These are phyloP conservation scores for Calliphora vicina DNA, from an alignment of 1,140 invertebrate species.

Conservation along the genomic window DNA sequence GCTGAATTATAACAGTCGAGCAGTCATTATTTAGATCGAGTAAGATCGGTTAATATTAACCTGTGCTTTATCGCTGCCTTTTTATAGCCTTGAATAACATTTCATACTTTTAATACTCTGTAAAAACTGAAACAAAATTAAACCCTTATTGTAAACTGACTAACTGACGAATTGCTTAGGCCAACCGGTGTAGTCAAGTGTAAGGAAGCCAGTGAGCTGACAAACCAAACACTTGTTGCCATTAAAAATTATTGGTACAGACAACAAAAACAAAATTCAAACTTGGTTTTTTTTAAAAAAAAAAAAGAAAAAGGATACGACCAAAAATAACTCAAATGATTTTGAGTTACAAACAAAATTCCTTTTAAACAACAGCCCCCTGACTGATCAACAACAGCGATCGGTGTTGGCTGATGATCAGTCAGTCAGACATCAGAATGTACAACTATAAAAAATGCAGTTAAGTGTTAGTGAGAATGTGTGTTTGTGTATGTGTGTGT, in stretches of 20 bases:
- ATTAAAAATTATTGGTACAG: constrained; percentile 19
- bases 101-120: not conserved
- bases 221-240: constrained; percentile 28
- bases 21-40: too few species aligned
- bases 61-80: too few species aligned
- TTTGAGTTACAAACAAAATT: not conserved
- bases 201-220: constrained; percentile 8
- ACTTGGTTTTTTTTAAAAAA: too few species aligned
- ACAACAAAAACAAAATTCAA: not conserved
- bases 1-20: too few species aligned
- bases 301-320: not conserved
- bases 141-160: not conserved
- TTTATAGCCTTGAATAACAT: too few species aligned
- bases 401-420: not conserved
- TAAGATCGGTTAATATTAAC: too few species aligned
- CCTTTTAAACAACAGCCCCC: not conserved
- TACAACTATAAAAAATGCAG: not conserved
- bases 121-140: not conserved
- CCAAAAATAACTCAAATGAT: not conserved
- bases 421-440: not conserved
- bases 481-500: not conserved
- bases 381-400: not conserved
- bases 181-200: not conserved
- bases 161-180: not conserved
- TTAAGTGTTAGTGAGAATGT: not conserved